Base-by-base conservation (phyloP, 1,140 invertebrate species). In the Nixonia krombeini region DNA sequence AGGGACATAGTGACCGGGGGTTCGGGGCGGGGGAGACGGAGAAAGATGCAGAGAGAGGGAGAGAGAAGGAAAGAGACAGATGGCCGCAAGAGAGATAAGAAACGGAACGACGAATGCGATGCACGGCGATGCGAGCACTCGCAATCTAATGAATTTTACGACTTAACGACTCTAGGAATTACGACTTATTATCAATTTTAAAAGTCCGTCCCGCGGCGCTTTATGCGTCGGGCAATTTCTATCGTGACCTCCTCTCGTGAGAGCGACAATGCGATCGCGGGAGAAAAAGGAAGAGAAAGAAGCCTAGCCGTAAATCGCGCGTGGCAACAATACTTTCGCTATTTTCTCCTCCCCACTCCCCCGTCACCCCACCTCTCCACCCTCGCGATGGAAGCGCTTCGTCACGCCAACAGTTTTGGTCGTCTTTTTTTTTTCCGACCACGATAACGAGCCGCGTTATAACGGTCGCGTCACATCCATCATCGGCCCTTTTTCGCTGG, bases 371-470 rank as follows among this genome's bases (percentile, higher is more conserved):
- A 28, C 44, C 49, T 71, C 77, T 78, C 73, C 71, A 64, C 64
- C 62, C 33, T 59, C 45, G 69, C 50, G 62, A 78, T 78, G 72
- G 61, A 50, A 61, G 18, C 52, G 18, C 52, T 37, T 40, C 46
- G 28, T 12, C 26, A 28, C 10, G 28, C n/a, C 23, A 38, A n/a
- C n/a, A n/a, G n/a, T n/a, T n/a, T n/a, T n/a, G n/a, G n/a, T n/a
- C n/a, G n/a, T n/a, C n/a, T n/a, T n/a, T n/a, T n/a, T n/a, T n/a
- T n/a, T n/a, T n/a, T n/a, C n/a, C n/a, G n/a, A n/a, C n/a, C n/a
- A n/a, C n/a, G n/a, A n/a, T n/a, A n/a, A n/a, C n/a, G n/a, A n/a
- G n/a, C n/a, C n/a, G n/a, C n/a, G n/a, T n/a, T n/a, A n/a, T n/a
- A n/a, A n/a, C n/a, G n/a, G n/a, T n/a, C n/a, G n/a, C n/a, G n/a